Base-by-base conservation (phyloP, 2,113 vertebrate genomes). In the Clarias batrachus region DNA sequence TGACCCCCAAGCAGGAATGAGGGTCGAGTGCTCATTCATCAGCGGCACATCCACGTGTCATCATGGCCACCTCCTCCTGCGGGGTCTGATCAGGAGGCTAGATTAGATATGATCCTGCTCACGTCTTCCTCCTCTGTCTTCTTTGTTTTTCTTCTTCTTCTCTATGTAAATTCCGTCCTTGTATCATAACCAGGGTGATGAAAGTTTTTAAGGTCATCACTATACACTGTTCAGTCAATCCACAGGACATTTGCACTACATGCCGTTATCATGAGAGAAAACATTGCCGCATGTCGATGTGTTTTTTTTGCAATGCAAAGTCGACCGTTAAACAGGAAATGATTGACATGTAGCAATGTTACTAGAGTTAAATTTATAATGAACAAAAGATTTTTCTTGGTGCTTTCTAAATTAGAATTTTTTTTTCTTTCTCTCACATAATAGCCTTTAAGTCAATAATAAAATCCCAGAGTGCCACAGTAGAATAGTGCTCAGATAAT, bases 1-100 rank as follows among this genome's bases (percentile, higher is more conserved):
- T 94, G 93, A 93, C 93, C 93, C 92, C 30, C 89, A 88, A 90
- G 76, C 87, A 81, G 82, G 90, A 74, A 83, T 89, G 73, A 78
- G 82, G 89, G 86, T 87, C 30, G 91, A 92, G 93, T 90, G 89
- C 90, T 91, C 90, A 92, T 94, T 92, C 88, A 94, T 95, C 94
- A 94, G 73, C 83, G 83, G 71, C 88, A 87, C 33, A 70, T 93
- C 91, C 92, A 89, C 76, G 80, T 88, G 92, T 91, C 91, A 91
- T 89, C 82, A 79, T 41, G 74, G 25, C 81, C 78, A 52, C 81
- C 73, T 62, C 73, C n/a, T 83, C 87, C 68, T 81, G 70, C 52
- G 57, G 85, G 25, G 41, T 74, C 74, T 88, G 90, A 91, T 91
- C 92, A 91, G 89, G 91, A 77, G 87, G 25, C 80, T 81, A 90